Evolutionary conservation across 2,888 invertebrate species (phyloP).

Genomic region (Beris morrisii): DNA sequence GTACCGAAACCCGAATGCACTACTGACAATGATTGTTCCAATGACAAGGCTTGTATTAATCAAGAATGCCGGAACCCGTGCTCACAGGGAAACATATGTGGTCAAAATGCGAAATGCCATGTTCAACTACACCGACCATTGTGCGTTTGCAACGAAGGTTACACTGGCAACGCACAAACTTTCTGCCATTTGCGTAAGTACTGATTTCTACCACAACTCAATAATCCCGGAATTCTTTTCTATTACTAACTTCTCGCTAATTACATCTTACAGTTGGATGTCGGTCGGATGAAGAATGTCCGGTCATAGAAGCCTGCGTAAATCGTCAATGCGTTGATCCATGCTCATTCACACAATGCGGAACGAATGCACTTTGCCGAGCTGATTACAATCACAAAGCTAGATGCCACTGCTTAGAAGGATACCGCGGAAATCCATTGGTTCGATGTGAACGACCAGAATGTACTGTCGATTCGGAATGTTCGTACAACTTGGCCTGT

Average conservation of each 20-base stretch:
- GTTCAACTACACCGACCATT: slow-evolving; percentile 78
- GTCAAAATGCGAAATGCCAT: slow-evolving; percentile 75
- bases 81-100: slow-evolving; percentile 67
- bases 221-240: not conserved
- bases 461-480: slow-evolving; percentile 75
- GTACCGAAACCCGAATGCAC: slow-evolving; percentile 74
- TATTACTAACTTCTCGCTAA: not conserved
- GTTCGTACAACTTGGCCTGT: slow-evolving; percentile 78
- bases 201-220: slow-evolving; percentile 41
- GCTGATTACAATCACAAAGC: slow-evolving; percentile 76
- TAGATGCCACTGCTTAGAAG: slow-evolving; percentile 74
- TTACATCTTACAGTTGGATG: slow-evolving; percentile 70
- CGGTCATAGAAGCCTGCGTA: slow-evolving; percentile 78
- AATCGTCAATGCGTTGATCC: slow-evolving; percentile 80
- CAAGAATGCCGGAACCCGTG: slow-evolving; percentile 77
- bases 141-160: slow-evolving; percentile 80
- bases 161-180: slow-evolving; percentile 79
- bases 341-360: slow-evolving; percentile 78
- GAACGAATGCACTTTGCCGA: slow-evolving; percentile 74
- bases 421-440: slow-evolving; percentile 78
- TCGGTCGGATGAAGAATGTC: slow-evolving; percentile 81
- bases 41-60: slow-evolving; percentile 80
- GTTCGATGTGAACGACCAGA: slow-evolving; percentile 76
- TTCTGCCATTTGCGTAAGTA: slow-evolving; percentile 73
- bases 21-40: slow-evolving; percentile 76